Percentiles rank a stretch among this genome's conserved stretches.
Evolutionary conservation across 1,140 invertebrate genomes (phyloP).

Genomic region (Brevipalpus yothersi): DNA sequence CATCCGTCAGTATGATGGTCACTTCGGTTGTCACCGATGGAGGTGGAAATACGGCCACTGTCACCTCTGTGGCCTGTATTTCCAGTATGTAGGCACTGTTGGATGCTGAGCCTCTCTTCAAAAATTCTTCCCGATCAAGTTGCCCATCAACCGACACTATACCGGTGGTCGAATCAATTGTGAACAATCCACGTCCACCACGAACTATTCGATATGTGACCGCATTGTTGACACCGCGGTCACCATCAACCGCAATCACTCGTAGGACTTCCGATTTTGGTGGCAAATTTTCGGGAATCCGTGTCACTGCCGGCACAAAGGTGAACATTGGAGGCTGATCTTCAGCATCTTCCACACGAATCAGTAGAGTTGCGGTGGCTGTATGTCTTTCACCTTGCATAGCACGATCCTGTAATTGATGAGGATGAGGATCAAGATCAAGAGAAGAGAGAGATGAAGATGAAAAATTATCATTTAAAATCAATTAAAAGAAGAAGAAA

Average conservation of each 20-base stretch:
- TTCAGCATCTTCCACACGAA: constrained; percentile 53
- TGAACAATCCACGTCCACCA: constrained; percentile 28
- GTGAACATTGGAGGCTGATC: constrained; percentile 76
- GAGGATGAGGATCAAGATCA: not conserved
- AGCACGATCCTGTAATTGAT: constrained; percentile 13
- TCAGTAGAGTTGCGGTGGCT: constrained; percentile 57
- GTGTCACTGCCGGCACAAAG: constrained; percentile 52
- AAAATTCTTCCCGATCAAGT: constrained; percentile 42
- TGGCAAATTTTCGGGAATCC: constrained; percentile 56
- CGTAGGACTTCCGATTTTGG: constrained; percentile 51
- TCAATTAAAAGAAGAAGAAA: no score
- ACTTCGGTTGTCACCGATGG: constrained; percentile 62
- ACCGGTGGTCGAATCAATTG: constrained; percentile 53
- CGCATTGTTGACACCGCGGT: constrained; percentile 64
- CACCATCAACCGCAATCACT: constrained; percentile 55
- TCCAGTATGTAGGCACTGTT: constrained; percentile 66
- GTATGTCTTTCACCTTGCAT: constrained; percentile 30
- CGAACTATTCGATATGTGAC: constrained; percentile 55
- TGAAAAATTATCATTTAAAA: not conserved
- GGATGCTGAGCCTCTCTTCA: constrained; percentile 20
- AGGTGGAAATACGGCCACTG: constrained; percentile 28
- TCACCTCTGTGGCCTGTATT: constrained; percentile 45
- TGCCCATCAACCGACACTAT: constrained; percentile 43
- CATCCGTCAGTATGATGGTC: constrained; percentile 72
- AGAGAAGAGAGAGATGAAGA: not conserved